These are phyloP conservation scores for Megaceryle maxima DNA, from an alignment of 2,113 vertebrate species.

Conservation along the genomic window DNA sequence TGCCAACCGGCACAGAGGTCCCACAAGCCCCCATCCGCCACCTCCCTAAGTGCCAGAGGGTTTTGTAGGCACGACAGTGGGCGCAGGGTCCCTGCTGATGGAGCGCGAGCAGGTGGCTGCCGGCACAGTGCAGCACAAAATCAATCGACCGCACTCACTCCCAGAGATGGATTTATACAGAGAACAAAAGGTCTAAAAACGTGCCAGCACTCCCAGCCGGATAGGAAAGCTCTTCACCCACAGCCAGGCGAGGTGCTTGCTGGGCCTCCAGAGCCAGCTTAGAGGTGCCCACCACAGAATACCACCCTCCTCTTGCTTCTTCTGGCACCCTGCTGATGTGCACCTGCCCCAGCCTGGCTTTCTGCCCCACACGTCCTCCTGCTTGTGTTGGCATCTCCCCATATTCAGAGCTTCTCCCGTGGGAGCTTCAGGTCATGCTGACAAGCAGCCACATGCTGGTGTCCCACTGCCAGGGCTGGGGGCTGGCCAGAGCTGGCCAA, in stretches of 20 bases:
- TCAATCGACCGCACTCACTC: rapidly evolving
- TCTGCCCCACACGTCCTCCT: background rate
- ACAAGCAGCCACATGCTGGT: background rate
- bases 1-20: rapidly evolving
- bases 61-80: rapidly evolving
- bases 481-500: rapidly evolving
- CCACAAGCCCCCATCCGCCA: background rate
- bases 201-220: background rate
- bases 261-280: rapidly evolving
- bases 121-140: background rate
- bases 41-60: rapidly evolving
- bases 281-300: rapidly evolving
- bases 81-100: rapidly evolving
- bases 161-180: background rate
- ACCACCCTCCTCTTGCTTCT: background rate
- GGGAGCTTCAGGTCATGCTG: background rate
- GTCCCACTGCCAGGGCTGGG: background rate
- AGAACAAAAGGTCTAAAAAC: slow-evolving; percentile 37
- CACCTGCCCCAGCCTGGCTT: background rate
- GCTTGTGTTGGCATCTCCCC: background rate
- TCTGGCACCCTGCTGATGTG: rapidly evolving
- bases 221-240: background rate
- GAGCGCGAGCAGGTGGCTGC: background rate
- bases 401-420: background rate
- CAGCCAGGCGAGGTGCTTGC: background rate